phyloP scores from a whole-genome alignment of 2,888 invertebrate species.

The Cactoblastis cactorum region DNA sequence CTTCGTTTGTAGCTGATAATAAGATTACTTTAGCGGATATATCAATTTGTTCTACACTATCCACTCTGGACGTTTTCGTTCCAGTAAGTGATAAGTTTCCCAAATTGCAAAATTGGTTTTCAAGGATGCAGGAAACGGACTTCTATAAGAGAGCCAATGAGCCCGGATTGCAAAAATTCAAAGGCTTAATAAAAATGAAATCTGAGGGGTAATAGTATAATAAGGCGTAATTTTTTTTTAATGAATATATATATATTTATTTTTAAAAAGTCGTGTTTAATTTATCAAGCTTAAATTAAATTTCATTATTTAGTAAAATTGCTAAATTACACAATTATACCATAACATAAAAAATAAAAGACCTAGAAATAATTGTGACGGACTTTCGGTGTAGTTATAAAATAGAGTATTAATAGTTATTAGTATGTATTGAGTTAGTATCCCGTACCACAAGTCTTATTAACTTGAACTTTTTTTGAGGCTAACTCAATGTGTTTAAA shows the following conservation, averaged over 20 bases:
- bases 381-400: no score
- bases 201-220: slow-evolving; percentile 16
- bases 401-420: no score
- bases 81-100: slow-evolving; percentile 33
- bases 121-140: slow-evolving; percentile 27
- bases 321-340: no score
- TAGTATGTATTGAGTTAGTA: no score
- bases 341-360: no score
- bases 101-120: slow-evolving; percentile 34
- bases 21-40: slow-evolving; percentile 44
- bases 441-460: no score
- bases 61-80: slow-evolving; percentile 29
- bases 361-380: no score
- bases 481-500: no score
- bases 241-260: neutral
- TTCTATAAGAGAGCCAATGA: slow-evolving; percentile 39
- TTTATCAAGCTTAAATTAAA: no score
- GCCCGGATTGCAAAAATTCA: slow-evolving; percentile 29
- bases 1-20: slow-evolving; percentile 32
- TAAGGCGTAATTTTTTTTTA: neutral
- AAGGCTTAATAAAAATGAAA: slow-evolving; percentile 15
- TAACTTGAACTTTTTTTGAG: no score
- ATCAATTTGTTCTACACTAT: slow-evolving; percentile 34
- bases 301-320: no score
- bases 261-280: neutral